Evolutionary conservation across 2,888 invertebrate genomes (phyloP), one percentile per base, ranked within the genome.

Genomic region (Blastobasis lacticolella): DNA sequence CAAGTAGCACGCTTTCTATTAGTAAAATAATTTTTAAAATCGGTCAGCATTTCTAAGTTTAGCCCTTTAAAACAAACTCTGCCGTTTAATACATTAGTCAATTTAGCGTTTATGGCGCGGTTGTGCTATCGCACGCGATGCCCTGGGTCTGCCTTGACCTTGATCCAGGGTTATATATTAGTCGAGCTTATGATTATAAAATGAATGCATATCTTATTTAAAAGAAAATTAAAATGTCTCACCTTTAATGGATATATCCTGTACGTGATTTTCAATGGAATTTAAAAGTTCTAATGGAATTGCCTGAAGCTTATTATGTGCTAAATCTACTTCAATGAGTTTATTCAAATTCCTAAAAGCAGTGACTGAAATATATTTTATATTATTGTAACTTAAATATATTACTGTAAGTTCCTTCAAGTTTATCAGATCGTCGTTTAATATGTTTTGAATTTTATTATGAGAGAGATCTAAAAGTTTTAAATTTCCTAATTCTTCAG

Each of bases 241-340:
- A 96, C 97, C 96, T 92, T 95, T 94, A 36, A 95, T 91, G 59
- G 92, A 90, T 51, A 97, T 90, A 59, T 92, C 93, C 60, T 94
- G 90, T 57, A 97, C 92, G 70, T 95, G 94, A 45, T 94, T 95
- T 81, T 97, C 96, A 57, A 96, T 83, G 0, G 95, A 94, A 56
- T 92, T 90, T 55, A 97, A 90, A 1, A 95, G 92, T 64, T 93
- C 94, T 60, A 94, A 78, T 0, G 95, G 95, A 65, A 96, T 90
- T 60, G 91, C 91, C 71, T 94, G 94, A 57, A 96, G 90, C 79
- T 94, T 94, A 78, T 97, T 97, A 64, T 92, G 90, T 58, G 94
- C 93, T 57, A 97, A 84, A 78, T 96, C 95, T 53, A 97, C 89
- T 51, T 94, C 89, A 57, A 93, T 89, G 47, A 96, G 86, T 74